phyloP scores from a whole-genome alignment of 1,140 invertebrate genomes.

The Aphaenogaster floridana region DNA sequence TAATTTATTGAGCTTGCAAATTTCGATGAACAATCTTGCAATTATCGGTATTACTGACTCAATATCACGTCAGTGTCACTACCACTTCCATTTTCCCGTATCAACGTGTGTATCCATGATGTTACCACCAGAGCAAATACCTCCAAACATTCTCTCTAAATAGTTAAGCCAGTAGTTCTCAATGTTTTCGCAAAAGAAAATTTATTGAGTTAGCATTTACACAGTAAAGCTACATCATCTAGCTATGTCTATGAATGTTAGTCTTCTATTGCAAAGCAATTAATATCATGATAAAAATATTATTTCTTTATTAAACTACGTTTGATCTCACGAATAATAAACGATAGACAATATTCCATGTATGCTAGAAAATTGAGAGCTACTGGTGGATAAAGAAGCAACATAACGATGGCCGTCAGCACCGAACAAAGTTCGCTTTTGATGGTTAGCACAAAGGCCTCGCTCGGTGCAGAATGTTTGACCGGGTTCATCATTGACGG shows the following conservation, averaged over 20 bases:
- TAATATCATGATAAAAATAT: neutral
- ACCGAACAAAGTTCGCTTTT: conserved; percentile 51
- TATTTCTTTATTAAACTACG: neutral
- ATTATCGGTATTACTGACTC: neutral
- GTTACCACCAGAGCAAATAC: neutral
- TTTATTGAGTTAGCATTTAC: neutral
- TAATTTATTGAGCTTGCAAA: neutral
- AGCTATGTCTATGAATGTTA: neutral
- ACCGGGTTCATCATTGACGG: conserved; percentile 48
- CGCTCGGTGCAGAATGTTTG: conserved; percentile 52
- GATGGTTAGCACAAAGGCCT: conserved; percentile 58
- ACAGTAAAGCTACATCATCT: neutral
- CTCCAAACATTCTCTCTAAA: neutral
- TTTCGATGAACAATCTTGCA: neutral
- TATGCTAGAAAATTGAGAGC: conserved; percentile 35
- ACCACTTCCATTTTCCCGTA: neutral
- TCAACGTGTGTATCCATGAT: neutral
- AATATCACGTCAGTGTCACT: neutral
- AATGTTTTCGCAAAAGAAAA: neutral
- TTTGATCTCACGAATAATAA: conserved; percentile 7
- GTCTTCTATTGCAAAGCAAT: neutral
- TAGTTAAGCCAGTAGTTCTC: conserved; percentile 28
- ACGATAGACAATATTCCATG: neutral
- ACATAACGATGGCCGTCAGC: conserved; percentile 29
- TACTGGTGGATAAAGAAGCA: conserved; percentile 30